These are phyloP conservation scores for Atta texana DNA, from an alignment of 1,140 invertebrate genomes.

Conservation along the genomic window DNA sequence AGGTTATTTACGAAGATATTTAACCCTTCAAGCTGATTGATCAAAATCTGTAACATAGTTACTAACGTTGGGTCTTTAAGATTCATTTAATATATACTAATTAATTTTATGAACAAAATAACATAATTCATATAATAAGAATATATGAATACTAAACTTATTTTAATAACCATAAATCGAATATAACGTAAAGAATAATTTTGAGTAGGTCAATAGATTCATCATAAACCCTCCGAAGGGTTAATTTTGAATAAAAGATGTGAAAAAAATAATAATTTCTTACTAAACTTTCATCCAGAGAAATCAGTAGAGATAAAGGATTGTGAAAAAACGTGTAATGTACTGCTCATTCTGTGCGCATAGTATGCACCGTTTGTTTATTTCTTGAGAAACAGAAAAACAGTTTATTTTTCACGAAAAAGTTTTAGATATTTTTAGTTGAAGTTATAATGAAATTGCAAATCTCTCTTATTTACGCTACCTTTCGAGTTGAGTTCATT, in stretches of 20 bases:
- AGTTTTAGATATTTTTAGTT: background rate
- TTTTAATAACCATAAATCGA: too few species aligned
- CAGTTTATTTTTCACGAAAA: constrained; percentile 16
- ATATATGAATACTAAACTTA: too few species aligned
- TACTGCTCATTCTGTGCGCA: background rate
- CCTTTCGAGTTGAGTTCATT: constrained; percentile 41
- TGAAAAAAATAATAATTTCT: background rate
- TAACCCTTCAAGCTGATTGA: background rate
- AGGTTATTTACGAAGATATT: background rate
- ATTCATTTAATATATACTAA: too few species aligned
- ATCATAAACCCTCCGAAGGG: too few species aligned
- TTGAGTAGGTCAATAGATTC: too few species aligned
- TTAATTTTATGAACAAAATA: too few species aligned
- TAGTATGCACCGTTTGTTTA: background rate
- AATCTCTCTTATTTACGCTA: constrained; percentile 4
- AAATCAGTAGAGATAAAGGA: background rate
- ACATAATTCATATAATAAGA: too few species aligned
- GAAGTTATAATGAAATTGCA: constrained; percentile 44
- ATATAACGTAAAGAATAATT: too few species aligned
- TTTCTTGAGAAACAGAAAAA: constrained; percentile 14
- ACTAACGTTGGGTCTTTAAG: too few species aligned
- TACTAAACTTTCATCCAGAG: background rate
- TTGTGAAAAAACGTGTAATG: background rate
- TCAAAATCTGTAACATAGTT: too few species aligned
- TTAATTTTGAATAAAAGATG: background rate